These are phyloP conservation scores for Ophion ellenae DNA, from an alignment of 2,888 invertebrate species.

Conservation along the genomic window DNA sequence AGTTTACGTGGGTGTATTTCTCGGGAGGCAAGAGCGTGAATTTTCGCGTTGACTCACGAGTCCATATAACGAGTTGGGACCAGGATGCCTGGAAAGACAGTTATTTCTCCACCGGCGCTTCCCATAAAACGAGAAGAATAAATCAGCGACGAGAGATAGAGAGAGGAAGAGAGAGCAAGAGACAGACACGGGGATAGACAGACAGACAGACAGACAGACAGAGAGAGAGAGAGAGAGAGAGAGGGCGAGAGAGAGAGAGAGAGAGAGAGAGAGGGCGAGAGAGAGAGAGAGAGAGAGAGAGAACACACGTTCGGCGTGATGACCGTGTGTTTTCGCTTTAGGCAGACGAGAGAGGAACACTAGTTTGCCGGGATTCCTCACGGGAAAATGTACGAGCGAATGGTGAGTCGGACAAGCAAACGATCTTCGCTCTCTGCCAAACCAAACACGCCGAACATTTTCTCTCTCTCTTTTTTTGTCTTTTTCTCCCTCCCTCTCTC, in stretches of 20 bases:
- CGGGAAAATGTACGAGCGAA: slow-evolving; percentile 20
- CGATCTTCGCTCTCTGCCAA: slow-evolving; percentile 63
- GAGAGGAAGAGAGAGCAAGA: slow-evolving; percentile 5
- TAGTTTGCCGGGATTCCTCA: slow-evolving; percentile 14
- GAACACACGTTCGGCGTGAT: slow-evolving; percentile 22
- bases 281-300: slow-evolving; percentile 1
- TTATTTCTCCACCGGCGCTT: slow-evolving; percentile 51
- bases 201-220: not conserved
- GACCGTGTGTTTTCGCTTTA: slow-evolving; percentile 25
- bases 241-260: slow-evolving; percentile 2
- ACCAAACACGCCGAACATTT: slow-evolving; percentile 52
- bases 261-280: slow-evolving; percentile 1
- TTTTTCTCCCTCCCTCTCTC: not conserved
- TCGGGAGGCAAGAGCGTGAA: slow-evolving; percentile 31
- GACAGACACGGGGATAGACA: not conserved
- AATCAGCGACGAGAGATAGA: slow-evolving; percentile 44
- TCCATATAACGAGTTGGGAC: not conserved
- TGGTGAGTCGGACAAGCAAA: slow-evolving; percentile 41
- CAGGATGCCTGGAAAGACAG: not conserved
- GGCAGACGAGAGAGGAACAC: slow-evolving; percentile 29
- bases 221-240: not conserved
- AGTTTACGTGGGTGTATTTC: slow-evolving; percentile 38
- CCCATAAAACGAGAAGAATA: slow-evolving; percentile 52
- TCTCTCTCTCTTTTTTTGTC: not conserved
- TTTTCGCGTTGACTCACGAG: slow-evolving; percentile 48